Evolutionary conservation across 2,113 vertebrate species (phyloP), one percentile per base, ranked within the genome.

Genomic region (Serilophus lunatus): DNA sequence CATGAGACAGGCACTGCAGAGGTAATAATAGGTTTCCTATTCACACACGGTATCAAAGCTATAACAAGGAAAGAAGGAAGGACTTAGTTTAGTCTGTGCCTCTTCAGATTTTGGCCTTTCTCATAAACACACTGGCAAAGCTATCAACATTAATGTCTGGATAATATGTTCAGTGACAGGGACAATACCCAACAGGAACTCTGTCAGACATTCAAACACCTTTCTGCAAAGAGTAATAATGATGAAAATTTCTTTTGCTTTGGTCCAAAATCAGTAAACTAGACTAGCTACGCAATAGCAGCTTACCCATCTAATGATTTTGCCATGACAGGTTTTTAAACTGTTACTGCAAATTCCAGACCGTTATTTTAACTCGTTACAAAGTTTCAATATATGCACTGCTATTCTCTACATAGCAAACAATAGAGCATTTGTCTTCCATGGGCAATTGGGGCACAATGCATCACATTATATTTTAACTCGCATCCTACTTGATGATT

Each of bases 101-200:
- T 94, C 56, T 88, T 90, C 49, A 71, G 88, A 75, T 88, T 94
- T 96, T 88, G 76, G 91, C 82, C 69, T 94, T 61, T 95, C 82
- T 91, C 72, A 69, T 94, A 97, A 97, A 96, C 86, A 92, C 54
- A 38, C 71, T 90, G 94, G 76, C 92, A 96, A 88, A 95, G 87
- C 35, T 53, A 78, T 94, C 90, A 94, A 36, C 40, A 16, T 10
- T 65, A 81, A 82, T 24, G 36, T 81, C 93, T 96, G 95, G 86
- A 75, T 64, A 92, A 74, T 90, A 83, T 17, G 65, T 84, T 75
- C 80, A 49, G 44, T 78, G 72, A 49, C 53, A 25, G 82, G 36
- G 80, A 84, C 88, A 86, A 42, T 86, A 78, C 60, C 87, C 92
- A 81, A 54, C 57, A 93, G 90, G 92, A 97, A 92, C 90, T 90